Percentiles rank a stretch among this genome's conserved stretches.
phyloP scores from a whole-genome alignment of 2,113 vertebrate species.

The Gulo gulo region DNA sequence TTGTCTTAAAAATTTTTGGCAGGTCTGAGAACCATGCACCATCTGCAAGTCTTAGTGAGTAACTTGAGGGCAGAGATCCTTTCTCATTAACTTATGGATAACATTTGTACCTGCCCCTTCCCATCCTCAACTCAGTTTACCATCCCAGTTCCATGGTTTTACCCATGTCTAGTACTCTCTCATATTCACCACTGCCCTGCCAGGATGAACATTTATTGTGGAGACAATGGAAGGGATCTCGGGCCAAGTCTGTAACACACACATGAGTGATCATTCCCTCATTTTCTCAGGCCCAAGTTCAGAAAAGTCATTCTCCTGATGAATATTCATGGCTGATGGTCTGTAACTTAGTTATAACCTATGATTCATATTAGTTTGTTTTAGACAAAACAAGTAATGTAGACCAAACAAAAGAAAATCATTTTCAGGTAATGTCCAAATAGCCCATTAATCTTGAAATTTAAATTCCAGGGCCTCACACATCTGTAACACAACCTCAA shows the following conservation, averaged over 20 bases:
- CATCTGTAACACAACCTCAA: neutral
- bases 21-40: neutral
- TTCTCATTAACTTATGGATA: neutral
- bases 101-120: neutral
- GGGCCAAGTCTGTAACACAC: neutral
- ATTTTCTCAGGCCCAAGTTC: neutral
- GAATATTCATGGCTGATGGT: neutral
- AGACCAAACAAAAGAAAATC: neutral
- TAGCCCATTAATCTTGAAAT: neutral
- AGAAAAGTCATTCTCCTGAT: neutral
- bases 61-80: neutral
- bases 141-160: neutral
- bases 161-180: neutral
- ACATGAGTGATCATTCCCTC: neutral
- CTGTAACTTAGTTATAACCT: neutral
- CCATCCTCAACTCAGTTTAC: neutral
- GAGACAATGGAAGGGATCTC: neutral
- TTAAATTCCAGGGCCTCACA: neutral
- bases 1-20: neutral
- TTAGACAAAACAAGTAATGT: neutral
- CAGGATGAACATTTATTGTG: neutral
- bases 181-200: too few relatives aligned
- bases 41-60: neutral
- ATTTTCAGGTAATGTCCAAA: neutral
- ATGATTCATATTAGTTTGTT: neutral